Conservation (phyloP, 1,140 invertebrate genomes). For the Macrocentrus cingulum region DNA sequence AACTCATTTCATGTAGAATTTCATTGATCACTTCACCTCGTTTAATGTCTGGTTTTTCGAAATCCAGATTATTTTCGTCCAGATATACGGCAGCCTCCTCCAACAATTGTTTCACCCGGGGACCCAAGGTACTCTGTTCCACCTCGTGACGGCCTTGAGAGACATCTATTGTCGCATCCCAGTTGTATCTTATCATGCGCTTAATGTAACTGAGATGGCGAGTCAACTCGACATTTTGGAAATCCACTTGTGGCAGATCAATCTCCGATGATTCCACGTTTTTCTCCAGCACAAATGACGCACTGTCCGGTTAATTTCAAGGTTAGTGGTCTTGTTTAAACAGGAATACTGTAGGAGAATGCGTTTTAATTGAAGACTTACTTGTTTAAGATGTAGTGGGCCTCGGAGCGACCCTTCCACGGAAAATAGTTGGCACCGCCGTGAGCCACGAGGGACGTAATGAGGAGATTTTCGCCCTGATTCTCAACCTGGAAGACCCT, state of each 20-base stretch:
- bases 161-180: conserved; percentile 38
- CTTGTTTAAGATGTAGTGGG: conserved; percentile 43
- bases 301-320: conserved; percentile 39
- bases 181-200: conserved; percentile 27
- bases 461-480: no score
- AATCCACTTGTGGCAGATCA: conserved; percentile 25
- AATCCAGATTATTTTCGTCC: conserved; percentile 46
- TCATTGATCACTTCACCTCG: conserved; percentile 48
- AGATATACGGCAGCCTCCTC: conserved; percentile 45
- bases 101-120: conserved; percentile 45
- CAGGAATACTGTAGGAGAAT: neutral
- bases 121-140: conserved; percentile 36
- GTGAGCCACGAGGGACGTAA: no score
- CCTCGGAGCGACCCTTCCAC: no score
- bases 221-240: conserved; percentile 29
- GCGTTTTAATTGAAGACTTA: conserved; percentile 24
- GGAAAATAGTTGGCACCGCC: no score
- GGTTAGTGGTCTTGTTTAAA: no score
- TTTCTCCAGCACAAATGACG: conserved; percentile 45
- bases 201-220: conserved; percentile 40
- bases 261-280: conserved; percentile 27
- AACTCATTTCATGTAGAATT: conserved; percentile 39
- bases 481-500: no score
- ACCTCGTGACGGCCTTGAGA: conserved; percentile 43
- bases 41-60: conserved; percentile 42